These are phyloP conservation scores for Myiagra hebetior DNA, from an alignment of 2,113 vertebrate species.

Conservation along the genomic window DNA sequence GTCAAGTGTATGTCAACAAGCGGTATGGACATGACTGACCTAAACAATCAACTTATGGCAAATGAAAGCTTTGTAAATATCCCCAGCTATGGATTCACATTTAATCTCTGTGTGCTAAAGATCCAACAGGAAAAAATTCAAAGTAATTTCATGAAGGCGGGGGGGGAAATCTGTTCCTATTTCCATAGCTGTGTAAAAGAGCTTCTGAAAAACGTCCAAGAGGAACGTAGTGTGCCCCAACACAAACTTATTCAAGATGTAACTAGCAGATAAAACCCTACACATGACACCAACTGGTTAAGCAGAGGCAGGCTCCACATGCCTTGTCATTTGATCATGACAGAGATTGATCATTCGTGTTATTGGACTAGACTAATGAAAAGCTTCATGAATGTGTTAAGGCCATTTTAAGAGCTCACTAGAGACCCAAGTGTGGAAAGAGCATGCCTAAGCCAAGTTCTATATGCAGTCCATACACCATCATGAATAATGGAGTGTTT, in stretches of 20 bases:
- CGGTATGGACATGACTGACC: neutral
- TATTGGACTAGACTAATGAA: constrained; percentile 69
- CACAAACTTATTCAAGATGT: constrained; percentile 76
- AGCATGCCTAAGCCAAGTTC: constrained; percentile 53
- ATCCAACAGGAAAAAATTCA: constrained; percentile 23
- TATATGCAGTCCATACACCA: constrained; percentile 21
- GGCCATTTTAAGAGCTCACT: constrained; percentile 70
- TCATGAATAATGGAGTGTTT: constrained; percentile 67
- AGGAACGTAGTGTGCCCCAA: constrained; percentile 53
- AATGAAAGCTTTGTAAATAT: constrained; percentile 55
- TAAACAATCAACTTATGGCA: neutral
- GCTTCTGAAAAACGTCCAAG: constrained; percentile 41
- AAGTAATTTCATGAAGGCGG: constrained; percentile 5
- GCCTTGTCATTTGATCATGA: constrained; percentile 63
- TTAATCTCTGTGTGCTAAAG: neutral
- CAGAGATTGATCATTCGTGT: constrained; percentile 71
- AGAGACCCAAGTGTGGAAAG: constrained; percentile 68
- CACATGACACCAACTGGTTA: constrained; percentile 41
- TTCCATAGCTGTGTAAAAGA: constrained; percentile 63
- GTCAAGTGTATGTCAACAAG: constrained; percentile 25
- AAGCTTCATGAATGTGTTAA: constrained; percentile 71
- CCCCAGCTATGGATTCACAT: constrained; percentile 10
- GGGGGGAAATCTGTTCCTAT: constrained; percentile 28
- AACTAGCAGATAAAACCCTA: constrained; percentile 53
- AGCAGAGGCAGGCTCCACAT: constrained; percentile 43